A percentile compares a stretch with the other conserved stretches of the same genome.
Conservation (phyloP, 2,113 vertebrate genomes). For the Grus americana region DNA sequence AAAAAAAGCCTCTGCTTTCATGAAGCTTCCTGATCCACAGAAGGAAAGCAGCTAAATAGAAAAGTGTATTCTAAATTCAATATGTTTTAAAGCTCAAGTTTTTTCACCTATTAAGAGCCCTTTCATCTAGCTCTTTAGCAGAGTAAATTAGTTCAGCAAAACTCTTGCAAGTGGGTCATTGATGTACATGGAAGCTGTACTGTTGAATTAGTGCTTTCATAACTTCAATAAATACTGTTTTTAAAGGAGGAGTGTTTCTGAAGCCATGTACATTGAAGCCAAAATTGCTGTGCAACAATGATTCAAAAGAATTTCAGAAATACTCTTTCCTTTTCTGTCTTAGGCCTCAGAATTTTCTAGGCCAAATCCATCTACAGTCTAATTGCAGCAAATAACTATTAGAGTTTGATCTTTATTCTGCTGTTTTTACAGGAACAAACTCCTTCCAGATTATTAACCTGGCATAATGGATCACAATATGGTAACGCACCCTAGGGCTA, state of each 20-base stretch:
- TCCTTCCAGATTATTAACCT: not conserved
- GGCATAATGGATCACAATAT: not conserved
- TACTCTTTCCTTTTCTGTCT: not conserved
- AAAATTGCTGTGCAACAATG: not conserved
- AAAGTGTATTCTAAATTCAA: not conserved
- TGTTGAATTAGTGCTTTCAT: not conserved
- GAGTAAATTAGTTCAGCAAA: not conserved
- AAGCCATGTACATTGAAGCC: not conserved
- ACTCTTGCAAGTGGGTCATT: not conserved
- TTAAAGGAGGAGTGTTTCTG: not conserved
- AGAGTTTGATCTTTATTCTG: not conserved
- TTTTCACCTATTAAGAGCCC: not conserved
- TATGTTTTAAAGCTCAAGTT: not conserved
- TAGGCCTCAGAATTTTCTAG: not conserved
- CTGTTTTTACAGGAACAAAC: not conserved
- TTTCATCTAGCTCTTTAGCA: not conserved
- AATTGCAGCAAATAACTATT: not conserved
- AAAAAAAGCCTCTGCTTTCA: not conserved
- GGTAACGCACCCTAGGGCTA: not conserved
- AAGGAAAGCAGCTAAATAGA: not conserved
- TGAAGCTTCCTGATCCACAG: not conserved
- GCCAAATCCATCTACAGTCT: not conserved
- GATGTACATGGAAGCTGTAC: not conserved
- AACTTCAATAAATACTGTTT: not conserved
- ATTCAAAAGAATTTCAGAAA: not conserved